Conservation (phyloP, 2,888 invertebrate species). For the Pristionchus maxplancki region DNA sequence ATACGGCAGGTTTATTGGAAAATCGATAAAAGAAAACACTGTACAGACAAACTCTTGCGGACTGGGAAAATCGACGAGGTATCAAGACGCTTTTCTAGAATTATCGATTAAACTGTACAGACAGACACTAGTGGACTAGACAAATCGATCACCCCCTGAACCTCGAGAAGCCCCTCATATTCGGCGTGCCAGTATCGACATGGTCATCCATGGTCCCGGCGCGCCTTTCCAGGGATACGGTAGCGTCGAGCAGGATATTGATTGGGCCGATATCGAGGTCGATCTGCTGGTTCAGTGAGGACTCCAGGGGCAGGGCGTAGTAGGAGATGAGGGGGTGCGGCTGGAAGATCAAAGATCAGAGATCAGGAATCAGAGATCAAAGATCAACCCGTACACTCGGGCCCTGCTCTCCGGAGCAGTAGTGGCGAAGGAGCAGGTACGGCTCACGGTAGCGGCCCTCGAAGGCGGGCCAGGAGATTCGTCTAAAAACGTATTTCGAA, state of each 20-base stretch:
- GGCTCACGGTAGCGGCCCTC: conserved; percentile 44
- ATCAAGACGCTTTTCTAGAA: too few species aligned
- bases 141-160: not conserved
- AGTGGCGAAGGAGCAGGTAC: conserved; percentile 48
- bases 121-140: not conserved
- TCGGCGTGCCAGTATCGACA: not conserved
- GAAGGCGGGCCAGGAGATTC: conserved; percentile 19
- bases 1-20: too few species aligned
- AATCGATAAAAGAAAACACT: not conserved
- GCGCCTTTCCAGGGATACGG: conserved; percentile 17
- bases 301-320: conserved; percentile 1
- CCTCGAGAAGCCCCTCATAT: not conserved
- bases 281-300: not conserved
- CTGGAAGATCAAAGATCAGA: conserved; percentile 34
- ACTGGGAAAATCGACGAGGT: too few species aligned
- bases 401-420: not conserved
- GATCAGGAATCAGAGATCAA: not conserved
- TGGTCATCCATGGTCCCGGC: conserved; percentile 40
- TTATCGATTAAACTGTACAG: not conserved
- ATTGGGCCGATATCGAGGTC: not conserved
- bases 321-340: not conserved
- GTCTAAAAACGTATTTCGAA: not conserved
- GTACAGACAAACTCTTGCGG: not conserved
- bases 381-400: not conserved
- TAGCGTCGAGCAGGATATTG: conserved; percentile 35